These are phyloP conservation scores for Dorcus hopei DNA, from an alignment of 2,888 invertebrate species.

Conservation along the genomic window DNA sequence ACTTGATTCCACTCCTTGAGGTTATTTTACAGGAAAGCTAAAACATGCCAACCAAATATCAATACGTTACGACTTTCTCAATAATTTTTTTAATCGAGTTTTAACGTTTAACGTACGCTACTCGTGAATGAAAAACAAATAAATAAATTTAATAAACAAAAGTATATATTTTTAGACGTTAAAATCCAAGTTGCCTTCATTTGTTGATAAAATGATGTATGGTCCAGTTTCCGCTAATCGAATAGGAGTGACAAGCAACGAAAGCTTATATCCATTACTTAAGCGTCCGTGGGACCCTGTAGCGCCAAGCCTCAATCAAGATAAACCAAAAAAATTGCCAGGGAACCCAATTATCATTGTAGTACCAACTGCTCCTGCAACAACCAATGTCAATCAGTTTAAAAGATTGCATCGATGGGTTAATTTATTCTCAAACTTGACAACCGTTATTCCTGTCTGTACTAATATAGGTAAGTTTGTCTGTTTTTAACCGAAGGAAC, in stretches of 20 bases:
- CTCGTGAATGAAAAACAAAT: too few species aligned
- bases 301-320: constrained; percentile 49
- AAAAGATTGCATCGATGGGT: constrained; percentile 69
- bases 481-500: not conserved
- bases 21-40: too few species aligned
- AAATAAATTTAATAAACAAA: too few species aligned
- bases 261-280: constrained; percentile 62
- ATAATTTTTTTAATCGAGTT: too few species aligned
- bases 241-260: constrained; percentile 55
- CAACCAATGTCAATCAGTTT: constrained; percentile 47
- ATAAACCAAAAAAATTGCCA: constrained; percentile 68
- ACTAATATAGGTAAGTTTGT: constrained; percentile 50
- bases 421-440: constrained; percentile 62
- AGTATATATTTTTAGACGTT: constrained; percentile 50
- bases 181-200: constrained; percentile 64
- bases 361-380: constrained; percentile 56
- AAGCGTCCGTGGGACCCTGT: constrained; percentile 76
- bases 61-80: too few species aligned
- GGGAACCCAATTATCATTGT: constrained; percentile 66
- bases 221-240: constrained; percentile 52
- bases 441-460: constrained; percentile 64
- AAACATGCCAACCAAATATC: too few species aligned
- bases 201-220: constrained; percentile 71
- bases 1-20: too few species aligned
- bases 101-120: too few species aligned